These are phyloP conservation scores for Ochotona curzoniae DNA, from an alignment of 2,113 vertebrate genomes.

Conservation along the genomic window DNA sequence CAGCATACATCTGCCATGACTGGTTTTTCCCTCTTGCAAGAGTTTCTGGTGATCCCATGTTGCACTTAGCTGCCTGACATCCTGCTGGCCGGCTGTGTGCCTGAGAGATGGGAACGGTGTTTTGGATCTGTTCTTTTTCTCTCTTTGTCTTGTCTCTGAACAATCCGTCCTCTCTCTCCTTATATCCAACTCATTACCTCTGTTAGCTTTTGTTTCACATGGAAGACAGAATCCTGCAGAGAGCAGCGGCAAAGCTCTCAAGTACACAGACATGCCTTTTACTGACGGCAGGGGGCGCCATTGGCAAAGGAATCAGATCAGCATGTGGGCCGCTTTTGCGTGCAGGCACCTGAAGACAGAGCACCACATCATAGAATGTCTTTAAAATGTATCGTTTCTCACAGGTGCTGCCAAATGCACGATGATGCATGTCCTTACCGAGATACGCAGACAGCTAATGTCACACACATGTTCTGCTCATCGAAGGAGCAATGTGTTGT, in stretches of 20 bases:
- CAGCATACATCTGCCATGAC: neutral
- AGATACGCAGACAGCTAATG: slow-evolving; percentile 60
- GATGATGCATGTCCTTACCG: slow-evolving; percentile 57
- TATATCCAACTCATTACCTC: neutral
- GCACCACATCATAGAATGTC: slow-evolving; percentile 37
- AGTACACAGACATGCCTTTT: neutral
- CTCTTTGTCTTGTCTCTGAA: neutral
- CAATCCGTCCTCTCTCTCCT: neutral
- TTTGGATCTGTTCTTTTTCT: neutral
- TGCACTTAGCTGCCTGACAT: neutral
- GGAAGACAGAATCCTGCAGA: neutral
- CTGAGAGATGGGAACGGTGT: neutral
- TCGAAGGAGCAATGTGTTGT: slow-evolving; percentile 62
- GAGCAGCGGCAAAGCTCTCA: neutral
- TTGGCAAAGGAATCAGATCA: slow-evolving; percentile 74
- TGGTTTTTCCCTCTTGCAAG: neutral
- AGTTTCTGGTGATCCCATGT: neutral
- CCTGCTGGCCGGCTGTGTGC: rapidly evolving
- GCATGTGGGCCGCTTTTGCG: neutral
- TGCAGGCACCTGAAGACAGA: slow-evolving; percentile 68
- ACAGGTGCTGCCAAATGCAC: slow-evolving; percentile 63
- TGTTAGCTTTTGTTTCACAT: neutral
- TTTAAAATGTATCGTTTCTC: slow-evolving; percentile 69
- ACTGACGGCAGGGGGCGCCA: slow-evolving; percentile 82
- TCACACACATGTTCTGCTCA: slow-evolving; percentile 65